Evolutionary conservation across 1,140 invertebrate genomes (phyloP).

Genomic region (Hesperophylax magnus): DNA sequence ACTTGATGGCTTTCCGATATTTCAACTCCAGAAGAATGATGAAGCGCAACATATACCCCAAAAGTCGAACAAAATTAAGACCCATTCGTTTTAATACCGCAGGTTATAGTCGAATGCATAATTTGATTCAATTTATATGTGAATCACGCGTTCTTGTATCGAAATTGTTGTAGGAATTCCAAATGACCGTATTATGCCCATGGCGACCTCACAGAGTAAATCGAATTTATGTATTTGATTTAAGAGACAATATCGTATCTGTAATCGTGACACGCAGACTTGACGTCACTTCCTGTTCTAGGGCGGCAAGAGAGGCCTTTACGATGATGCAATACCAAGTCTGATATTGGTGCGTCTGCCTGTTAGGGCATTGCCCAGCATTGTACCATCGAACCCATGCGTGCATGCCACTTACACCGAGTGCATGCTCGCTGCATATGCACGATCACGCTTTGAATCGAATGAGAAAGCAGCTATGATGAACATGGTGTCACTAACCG

Average conservation of each 20-base stretch:
- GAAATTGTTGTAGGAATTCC: background rate
- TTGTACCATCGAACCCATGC: background rate
- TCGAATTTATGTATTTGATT: slow-evolving; percentile 4
- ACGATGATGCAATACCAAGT: slow-evolving; percentile 30
- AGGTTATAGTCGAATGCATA: too few species aligned
- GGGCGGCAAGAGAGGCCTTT: slow-evolving; percentile 44
- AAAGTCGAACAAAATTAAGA: too few species aligned
- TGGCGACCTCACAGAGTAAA: background rate
- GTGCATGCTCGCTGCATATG: background rate
- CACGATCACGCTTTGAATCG: background rate
- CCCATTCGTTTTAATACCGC: too few species aligned
- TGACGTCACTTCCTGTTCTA: slow-evolving; percentile 52
- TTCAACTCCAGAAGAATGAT: too few species aligned
- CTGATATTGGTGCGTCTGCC: background rate
- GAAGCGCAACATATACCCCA: too few species aligned
- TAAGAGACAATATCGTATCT: slow-evolving; percentile 22
- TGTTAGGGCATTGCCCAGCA: slow-evolving; percentile 14
- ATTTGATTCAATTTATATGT: background rate
- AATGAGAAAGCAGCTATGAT: background rate
- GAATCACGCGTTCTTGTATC: slow-evolving; percentile 10
- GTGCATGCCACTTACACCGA: background rate
- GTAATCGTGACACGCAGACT: slow-evolving; percentile 18
- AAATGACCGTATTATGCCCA: background rate
- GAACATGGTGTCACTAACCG: background rate
- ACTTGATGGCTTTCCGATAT: too few species aligned